phyloP scores from a whole-genome alignment of 2,797 vertebrate species.

The Podarcis lilfordi region DNA sequence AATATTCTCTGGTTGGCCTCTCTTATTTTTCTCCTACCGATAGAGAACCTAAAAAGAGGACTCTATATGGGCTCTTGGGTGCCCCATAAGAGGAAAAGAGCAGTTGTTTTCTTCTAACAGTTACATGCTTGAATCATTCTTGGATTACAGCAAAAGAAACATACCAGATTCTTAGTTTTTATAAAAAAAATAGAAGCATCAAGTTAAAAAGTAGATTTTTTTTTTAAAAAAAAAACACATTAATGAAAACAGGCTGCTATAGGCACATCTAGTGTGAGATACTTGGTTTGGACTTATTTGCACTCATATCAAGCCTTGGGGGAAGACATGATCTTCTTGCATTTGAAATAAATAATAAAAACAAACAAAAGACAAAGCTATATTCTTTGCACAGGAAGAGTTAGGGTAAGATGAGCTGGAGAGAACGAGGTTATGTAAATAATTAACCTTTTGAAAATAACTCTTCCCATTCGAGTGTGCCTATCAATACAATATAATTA shows the following conservation, averaged over 20 bases:
- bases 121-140: not conserved
- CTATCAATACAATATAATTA: conserved; percentile 75
- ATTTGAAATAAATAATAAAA: not conserved
- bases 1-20: too few relatives aligned
- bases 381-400: conserved; percentile 54
- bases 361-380: conserved; percentile 23
- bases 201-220: not conserved
- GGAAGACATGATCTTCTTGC: not conserved
- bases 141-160: not conserved
- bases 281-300: not conserved
- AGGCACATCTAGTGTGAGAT: not conserved
- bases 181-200: not conserved
- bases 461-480: conserved; percentile 61
- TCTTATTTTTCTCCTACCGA: too few relatives aligned
- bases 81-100: too few relatives aligned
- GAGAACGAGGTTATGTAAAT: conserved; percentile 72
- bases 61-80: too few relatives aligned
- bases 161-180: not conserved
- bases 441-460: conserved; percentile 80
- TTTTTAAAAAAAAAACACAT: not conserved
- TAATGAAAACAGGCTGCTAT: not conserved
- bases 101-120: too few relatives aligned
- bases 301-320: not conserved
- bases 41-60: too few relatives aligned
- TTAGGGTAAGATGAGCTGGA: conserved; percentile 56